A percentile compares a stretch with the other conserved stretches of the same genome.
phyloP scores from a whole-genome alignment of 1,140 invertebrate species.

The Cotesia chilonis region DNA sequence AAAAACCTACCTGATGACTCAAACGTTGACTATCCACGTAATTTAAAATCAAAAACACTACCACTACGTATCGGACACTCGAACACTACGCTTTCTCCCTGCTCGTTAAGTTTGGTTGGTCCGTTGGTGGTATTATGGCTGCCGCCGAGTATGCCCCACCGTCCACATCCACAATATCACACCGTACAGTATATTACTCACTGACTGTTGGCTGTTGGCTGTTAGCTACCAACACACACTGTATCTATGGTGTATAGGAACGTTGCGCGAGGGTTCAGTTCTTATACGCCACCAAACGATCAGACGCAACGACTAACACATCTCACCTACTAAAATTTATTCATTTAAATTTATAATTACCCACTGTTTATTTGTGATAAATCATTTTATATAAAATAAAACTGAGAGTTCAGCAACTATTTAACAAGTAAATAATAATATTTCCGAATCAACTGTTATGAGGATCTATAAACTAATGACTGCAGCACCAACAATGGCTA shows the following conservation, averaged over 20 bases:
- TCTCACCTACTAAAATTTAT: constrained; percentile 19
- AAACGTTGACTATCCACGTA: constrained; percentile 53
- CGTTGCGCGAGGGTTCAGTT: constrained; percentile 21
- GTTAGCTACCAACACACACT: neutral
- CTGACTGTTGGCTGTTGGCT: too few species aligned
- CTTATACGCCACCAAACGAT: constrained; percentile 32
- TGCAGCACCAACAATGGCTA: constrained; percentile 67
- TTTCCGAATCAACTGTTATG: constrained; percentile 58
- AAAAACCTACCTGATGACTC: constrained; percentile 57
- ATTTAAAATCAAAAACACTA: constrained; percentile 54
- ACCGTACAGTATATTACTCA: constrained; percentile 10
- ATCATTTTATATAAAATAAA: constrained; percentile 34
- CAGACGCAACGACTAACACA: constrained; percentile 34
- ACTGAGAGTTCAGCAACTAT: constrained; percentile 44
- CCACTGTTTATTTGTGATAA: neutral
- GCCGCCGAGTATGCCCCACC: constrained; percentile 51
- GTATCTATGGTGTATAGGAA: constrained; percentile 1
- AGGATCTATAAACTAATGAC: constrained; percentile 59
- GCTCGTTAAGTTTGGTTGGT: constrained; percentile 53
- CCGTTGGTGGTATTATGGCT: constrained; percentile 62
- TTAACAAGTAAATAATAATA: constrained; percentile 47
- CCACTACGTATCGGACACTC: constrained; percentile 50
- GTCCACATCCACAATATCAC: constrained; percentile 5
- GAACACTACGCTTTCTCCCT: constrained; percentile 59
- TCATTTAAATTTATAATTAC: neutral